Evolutionary conservation across 2,888 invertebrate species (phyloP).

Genomic region (Yponomeuta plumbellus): DNA sequence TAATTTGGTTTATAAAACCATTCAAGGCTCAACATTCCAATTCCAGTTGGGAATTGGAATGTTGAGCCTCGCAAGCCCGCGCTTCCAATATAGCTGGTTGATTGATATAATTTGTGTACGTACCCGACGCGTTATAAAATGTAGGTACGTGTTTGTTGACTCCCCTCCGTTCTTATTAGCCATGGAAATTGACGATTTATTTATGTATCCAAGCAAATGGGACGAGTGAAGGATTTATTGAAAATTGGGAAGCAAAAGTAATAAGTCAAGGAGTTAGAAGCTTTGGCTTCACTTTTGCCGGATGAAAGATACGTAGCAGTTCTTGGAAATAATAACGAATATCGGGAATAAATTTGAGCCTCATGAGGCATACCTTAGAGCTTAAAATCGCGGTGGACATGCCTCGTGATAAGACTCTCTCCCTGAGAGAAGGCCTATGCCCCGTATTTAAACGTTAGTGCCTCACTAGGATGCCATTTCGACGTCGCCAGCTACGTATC

Average conservation of each 20-base stretch:
- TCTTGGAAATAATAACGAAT: too few species aligned
- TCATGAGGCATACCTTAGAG: too few species aligned
- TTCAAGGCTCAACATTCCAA: background rate
- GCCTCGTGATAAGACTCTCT: too few species aligned
- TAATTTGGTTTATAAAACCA: too few species aligned
- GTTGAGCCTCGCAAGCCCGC: background rate
- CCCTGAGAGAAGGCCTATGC: too few species aligned
- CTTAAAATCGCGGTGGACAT: too few species aligned
- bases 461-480: too few species aligned
- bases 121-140: slow-evolving; percentile 17
- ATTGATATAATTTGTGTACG: slow-evolving; percentile 23
- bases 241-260: background rate
- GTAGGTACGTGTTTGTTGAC: background rate
- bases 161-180: slow-evolving; percentile 2
- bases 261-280: background rate
- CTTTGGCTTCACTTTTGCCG: too few species aligned
- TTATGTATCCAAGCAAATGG: background rate
- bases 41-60: background rate
- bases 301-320: too few species aligned
- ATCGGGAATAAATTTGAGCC: too few species aligned
- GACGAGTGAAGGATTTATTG: background rate
- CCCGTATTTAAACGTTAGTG: too few species aligned
- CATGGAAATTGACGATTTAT: background rate
- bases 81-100: slow-evolving; percentile 8
- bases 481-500: too few species aligned